phyloP scores from a whole-genome alignment of 1,140 invertebrate genomes.

The Pogonognathellus flavescens region DNA sequence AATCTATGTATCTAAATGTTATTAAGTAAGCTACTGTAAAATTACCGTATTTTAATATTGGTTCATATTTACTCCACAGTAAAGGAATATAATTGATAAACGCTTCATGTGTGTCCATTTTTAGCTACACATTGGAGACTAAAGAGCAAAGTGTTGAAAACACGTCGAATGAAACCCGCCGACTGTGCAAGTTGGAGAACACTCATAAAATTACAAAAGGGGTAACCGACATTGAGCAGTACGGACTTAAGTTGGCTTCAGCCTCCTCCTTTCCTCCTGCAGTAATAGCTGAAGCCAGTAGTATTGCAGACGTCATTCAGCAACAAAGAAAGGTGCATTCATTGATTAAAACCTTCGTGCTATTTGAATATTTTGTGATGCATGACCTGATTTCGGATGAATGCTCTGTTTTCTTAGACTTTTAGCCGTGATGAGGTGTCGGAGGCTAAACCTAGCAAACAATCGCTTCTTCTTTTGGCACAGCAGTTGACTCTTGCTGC shows the following conservation, averaged over 20 bases:
- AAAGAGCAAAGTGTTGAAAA: slow-evolving; percentile 18
- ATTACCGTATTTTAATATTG: not conserved
- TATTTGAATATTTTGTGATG: too few relatives aligned
- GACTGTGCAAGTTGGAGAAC: slow-evolving; percentile 67
- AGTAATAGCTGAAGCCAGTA: slow-evolving; percentile 46
- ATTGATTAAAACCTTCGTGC: too few relatives aligned
- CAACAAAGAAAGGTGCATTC: not conserved
- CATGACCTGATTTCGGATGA: too few relatives aligned
- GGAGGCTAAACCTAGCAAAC: not conserved
- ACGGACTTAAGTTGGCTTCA: slow-evolving; percentile 72
- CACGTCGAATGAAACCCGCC: not conserved
- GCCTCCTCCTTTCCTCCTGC: slow-evolving; percentile 31
- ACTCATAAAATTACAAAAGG: slow-evolving; percentile 68
- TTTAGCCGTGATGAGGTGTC: not conserved
- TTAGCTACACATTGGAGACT: slow-evolving; percentile 60
- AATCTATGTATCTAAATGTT: slow-evolving; percentile 82
- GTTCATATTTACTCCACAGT: not conserved
- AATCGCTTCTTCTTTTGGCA: not conserved
- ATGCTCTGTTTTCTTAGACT: not conserved
- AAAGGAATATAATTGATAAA: not conserved
- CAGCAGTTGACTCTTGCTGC: not conserved
- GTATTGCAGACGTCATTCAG: slow-evolving; percentile 11
- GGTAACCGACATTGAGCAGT: slow-evolving; percentile 69
- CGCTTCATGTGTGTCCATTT: slow-evolving; percentile 33
- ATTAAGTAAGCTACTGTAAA: slow-evolving; percentile 78